These are phyloP conservation scores for Umimayanthus kanabou DNA, from an alignment of 92 coral and sea anemone genomes.

Conservation along the genomic window DNA sequence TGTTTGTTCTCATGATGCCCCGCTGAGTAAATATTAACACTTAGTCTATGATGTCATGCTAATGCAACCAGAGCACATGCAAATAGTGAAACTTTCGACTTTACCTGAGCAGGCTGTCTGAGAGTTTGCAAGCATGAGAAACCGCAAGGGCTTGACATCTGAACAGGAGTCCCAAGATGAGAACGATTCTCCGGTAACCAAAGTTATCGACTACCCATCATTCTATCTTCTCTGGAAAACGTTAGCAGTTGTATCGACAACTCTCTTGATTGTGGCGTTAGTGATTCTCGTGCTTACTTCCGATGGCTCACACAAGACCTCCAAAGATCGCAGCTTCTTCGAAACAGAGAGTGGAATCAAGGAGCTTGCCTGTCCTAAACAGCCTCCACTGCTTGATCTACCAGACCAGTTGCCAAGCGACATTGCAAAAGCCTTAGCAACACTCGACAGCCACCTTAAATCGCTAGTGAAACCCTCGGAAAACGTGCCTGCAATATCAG, in stretches of 20 bases:
- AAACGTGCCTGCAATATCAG: constrained; percentile 72
- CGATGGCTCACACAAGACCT: neutral
- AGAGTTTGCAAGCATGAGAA: constrained; percentile 3
- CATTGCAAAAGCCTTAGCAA: constrained; percentile 38
- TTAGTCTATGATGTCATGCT: neutral
- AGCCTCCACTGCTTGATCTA: constrained; percentile 53
- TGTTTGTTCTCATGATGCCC: neutral
- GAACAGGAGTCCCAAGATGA: neutral
- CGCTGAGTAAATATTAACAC: constrained; percentile 18
- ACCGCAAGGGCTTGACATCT: constrained; percentile 12
- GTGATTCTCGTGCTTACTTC: constrained; percentile 3
- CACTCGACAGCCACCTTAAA: constrained; percentile 39
- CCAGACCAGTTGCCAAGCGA: constrained; percentile 54
- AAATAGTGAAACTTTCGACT: neutral
- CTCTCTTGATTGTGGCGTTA: neutral
- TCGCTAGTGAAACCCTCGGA: constrained; percentile 43
- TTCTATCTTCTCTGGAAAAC: constrained; percentile 19
- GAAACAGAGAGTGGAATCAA: neutral
- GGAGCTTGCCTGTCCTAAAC: constrained; percentile 47
- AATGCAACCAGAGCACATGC: constrained; percentile 11
- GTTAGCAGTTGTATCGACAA: neutral
- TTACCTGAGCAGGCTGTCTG: neutral
- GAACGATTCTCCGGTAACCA: neutral
- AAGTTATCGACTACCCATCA: neutral
- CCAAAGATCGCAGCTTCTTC: neutral